Percentiles rank a stretch among this genome's conserved stretches.
Conservation (phyloP, 1,140 invertebrate genomes). For the Sarcophaga bullata region DNA sequence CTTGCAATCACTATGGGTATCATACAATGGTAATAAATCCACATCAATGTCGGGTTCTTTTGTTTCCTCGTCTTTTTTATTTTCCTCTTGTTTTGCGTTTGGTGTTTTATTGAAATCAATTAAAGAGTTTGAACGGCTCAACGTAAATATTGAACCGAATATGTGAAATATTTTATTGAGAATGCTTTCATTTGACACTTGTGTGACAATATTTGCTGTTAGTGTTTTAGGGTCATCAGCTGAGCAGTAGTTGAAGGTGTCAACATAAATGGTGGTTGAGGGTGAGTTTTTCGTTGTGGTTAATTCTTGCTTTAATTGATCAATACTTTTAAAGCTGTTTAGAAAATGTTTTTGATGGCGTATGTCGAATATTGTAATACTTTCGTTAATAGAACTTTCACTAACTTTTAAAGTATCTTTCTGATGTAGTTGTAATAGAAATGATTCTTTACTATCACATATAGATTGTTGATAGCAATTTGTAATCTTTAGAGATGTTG, state of each 20-base stretch:
- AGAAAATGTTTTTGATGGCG: slow-evolving; percentile 46
- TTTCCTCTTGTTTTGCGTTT: slow-evolving; percentile 6
- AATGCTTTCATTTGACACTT: slow-evolving; percentile 45
- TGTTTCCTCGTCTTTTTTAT: background rate
- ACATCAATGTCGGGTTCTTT: slow-evolving; percentile 49
- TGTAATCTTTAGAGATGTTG: background rate
- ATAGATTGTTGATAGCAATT: background rate
- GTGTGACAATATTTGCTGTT: background rate
- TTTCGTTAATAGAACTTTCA: slow-evolving; percentile 46
- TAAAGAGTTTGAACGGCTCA: slow-evolving; percentile 40
- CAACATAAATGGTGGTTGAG: background rate
- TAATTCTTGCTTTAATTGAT: background rate
- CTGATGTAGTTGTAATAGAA: slow-evolving; percentile 33
- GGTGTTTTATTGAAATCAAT: slow-evolving; percentile 31
- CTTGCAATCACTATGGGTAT: slow-evolving; percentile 59
- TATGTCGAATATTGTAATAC: slow-evolving; percentile 60
- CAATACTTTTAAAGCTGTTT: background rate
- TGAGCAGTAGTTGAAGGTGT: slow-evolving; percentile 10
- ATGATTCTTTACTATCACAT: slow-evolving; percentile 1
- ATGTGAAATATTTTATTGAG: slow-evolving; percentile 57
- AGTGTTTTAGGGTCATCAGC: slow-evolving; percentile 6
- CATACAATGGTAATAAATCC: slow-evolving; percentile 55
- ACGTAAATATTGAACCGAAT: slow-evolving; percentile 57
- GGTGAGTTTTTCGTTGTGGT: background rate
- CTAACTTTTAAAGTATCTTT: background rate